Evolutionary conservation across 2,797 vertebrate genomes (phyloP).

Genomic region (Lacerta agilis): DNA sequence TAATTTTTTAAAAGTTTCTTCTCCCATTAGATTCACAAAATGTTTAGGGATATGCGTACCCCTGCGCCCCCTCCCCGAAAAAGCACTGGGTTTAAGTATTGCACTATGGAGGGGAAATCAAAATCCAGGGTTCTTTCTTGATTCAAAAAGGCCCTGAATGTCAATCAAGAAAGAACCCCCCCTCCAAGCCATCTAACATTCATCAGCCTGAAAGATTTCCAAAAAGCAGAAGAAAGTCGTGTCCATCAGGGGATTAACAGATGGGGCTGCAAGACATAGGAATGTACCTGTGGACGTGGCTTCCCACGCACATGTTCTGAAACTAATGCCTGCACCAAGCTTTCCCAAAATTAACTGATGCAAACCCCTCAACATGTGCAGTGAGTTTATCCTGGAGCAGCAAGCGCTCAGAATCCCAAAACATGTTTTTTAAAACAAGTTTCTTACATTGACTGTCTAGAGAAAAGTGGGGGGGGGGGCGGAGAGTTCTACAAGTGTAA

Average conservation of each 20-base stretch:
- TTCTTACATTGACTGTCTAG: conserved; percentile 22
- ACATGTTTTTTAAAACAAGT: conserved; percentile 34
- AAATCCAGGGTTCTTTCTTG: conserved; percentile 21
- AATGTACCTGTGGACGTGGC: not conserved
- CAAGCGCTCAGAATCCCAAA: conserved; percentile 52
- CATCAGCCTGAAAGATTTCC: conserved; percentile 44
- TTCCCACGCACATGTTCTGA: not conserved
- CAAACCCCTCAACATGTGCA: conserved; percentile 34
- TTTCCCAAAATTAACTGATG: conserved; percentile 41
- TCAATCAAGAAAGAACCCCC: not conserved
- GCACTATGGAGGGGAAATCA: not conserved
- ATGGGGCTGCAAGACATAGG: not conserved
- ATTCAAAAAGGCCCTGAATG: not conserved
- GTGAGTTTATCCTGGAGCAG: conserved; percentile 23
- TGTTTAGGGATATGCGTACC: no score
- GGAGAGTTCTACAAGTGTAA: conserved; percentile 40
- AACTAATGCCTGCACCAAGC: conserved; percentile 31
- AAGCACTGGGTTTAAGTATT: not conserved
- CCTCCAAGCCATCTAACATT: conserved; percentile 18
- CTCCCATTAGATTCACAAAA: no score
- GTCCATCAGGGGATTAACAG: conserved; percentile 44
- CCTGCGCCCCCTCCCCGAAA: no score
- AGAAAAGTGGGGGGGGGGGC: not conserved
- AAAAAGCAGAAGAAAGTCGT: conserved; percentile 72
- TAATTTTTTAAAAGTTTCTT: no score